Evolutionary conservation across 2,888 invertebrate genomes (phyloP).

Genomic region (Pammene fasciana): DNA sequence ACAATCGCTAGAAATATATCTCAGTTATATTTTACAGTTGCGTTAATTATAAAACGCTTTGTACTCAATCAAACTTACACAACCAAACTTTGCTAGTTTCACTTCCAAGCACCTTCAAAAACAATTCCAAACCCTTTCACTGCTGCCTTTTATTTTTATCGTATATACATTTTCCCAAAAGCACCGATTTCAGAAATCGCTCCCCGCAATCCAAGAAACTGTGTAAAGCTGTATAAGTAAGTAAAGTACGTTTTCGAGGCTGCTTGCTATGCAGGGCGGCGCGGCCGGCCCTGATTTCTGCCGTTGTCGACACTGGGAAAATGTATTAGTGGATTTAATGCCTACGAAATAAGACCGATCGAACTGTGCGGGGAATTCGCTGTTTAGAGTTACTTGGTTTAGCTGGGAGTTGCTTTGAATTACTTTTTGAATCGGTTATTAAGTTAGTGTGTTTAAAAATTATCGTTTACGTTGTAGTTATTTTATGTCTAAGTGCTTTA

Average conservation of each 20-base stretch:
- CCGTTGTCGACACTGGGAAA: constrained; percentile 75
- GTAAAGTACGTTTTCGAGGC: constrained; percentile 54
- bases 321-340: constrained; percentile 80
- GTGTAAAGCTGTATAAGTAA: constrained; percentile 46
- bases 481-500: too few species aligned
- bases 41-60: too few species aligned
- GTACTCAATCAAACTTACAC: neutral
- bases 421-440: neutral
- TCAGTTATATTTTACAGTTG: too few species aligned
- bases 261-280: constrained; percentile 78
- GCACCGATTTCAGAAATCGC: constrained; percentile 39
- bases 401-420: constrained; percentile 40
- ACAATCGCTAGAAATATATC: too few species aligned
- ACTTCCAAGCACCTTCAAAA: neutral
- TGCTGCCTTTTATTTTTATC: neutral
- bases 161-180: constrained; percentile 16
- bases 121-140: neutral
- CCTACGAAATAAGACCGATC: constrained; percentile 68
- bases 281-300: constrained; percentile 76
- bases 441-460: neutral
- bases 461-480: neutral
- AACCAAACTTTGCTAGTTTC: neutral
- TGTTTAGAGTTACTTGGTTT: constrained; percentile 55
- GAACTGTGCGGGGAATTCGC: constrained; percentile 69
- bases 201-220: constrained; percentile 49